Evolutionary conservation across 2,888 invertebrate genomes (phyloP).

Genomic region (Drosophila greeni): DNA sequence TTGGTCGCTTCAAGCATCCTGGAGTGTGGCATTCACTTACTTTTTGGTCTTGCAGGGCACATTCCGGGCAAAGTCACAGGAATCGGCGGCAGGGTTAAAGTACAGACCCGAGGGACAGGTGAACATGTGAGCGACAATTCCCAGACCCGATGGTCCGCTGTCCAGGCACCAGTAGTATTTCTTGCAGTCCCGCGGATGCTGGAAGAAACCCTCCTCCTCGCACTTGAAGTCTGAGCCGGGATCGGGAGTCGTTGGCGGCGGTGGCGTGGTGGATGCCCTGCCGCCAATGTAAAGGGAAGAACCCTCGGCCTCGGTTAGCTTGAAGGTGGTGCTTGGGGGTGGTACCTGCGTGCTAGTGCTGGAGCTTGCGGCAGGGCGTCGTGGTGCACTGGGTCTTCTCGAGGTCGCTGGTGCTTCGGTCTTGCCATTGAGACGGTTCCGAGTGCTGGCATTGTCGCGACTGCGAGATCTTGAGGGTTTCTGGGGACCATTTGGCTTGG

Average conservation of each 20-base stretch:
- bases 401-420: constrained; percentile 53
- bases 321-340: constrained; percentile 71
- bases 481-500: constrained; percentile 71
- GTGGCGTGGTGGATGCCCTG: constrained; percentile 81
- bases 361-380: constrained; percentile 39
- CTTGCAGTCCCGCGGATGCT: constrained; percentile 94
- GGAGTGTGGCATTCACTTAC: constrained; percentile 44
- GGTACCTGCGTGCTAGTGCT: constrained; percentile 56
- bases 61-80: constrained; percentile 94
- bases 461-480: constrained; percentile 74
- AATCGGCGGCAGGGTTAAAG: constrained; percentile 94
- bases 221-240: constrained; percentile 94
- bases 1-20: neutral
- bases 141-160: constrained; percentile 91
- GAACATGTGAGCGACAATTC: constrained; percentile 94
- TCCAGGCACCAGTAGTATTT: constrained; percentile 97
- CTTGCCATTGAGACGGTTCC: constrained; percentile 63
- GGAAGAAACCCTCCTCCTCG: constrained; percentile 94
- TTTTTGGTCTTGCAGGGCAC: constrained; percentile 86
- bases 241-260: constrained; percentile 91
- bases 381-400: constrained; percentile 44
- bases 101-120: constrained; percentile 94
- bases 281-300: constrained; percentile 75
- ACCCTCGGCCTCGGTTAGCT: constrained; percentile 70
- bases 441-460: constrained; percentile 62